phyloP scores from a whole-genome alignment of 2,797 vertebrate genomes.

The Falco novaeseelandiae region DNA sequence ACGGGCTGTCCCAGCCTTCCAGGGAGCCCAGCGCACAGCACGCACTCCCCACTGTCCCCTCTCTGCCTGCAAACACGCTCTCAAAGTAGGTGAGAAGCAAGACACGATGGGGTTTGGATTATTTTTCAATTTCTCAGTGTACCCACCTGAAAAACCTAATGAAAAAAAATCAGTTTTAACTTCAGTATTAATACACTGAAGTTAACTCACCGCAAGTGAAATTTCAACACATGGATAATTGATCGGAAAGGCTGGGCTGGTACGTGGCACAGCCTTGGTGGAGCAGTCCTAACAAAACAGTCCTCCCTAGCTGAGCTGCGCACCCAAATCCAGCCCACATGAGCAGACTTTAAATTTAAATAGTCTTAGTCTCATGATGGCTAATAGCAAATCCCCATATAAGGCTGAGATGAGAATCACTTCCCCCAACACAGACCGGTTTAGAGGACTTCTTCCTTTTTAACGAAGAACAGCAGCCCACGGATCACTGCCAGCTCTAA shows the following conservation, averaged over 20 bases:
- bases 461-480: fast-evolving
- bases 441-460: background rate
- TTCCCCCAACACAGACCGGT: background rate
- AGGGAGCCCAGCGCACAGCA: background rate
- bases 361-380: background rate
- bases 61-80: fast-evolving
- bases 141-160: background rate
- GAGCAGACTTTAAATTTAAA: background rate
- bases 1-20: fast-evolving
- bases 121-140: background rate
- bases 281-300: background rate
- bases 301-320: background rate
- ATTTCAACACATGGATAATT: background rate
- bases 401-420: background rate
- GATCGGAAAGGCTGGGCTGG: background rate
- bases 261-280: background rate
- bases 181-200: background rate
- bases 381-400: background rate
- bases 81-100: background rate
- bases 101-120: fast-evolving
- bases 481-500: background rate
- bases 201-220: background rate
- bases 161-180: background rate
- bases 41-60: fast-evolving
- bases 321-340: background rate